Conservation (phyloP, 2,888 invertebrate species). For the Gymnocheta viridis region DNA sequence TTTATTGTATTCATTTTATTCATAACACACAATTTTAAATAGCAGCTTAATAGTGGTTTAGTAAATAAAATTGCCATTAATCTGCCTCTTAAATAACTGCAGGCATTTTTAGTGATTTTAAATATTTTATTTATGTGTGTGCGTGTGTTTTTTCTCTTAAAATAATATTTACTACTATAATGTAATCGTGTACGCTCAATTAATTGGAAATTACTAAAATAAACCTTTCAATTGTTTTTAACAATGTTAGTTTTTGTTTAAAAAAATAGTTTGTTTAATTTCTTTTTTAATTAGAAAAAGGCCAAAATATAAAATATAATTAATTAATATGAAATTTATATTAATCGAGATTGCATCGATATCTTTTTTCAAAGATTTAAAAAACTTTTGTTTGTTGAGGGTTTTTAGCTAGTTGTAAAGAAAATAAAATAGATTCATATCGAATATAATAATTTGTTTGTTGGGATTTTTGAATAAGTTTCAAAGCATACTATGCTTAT, state of each 20-base stretch:
- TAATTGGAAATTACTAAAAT: constrained; percentile 13
- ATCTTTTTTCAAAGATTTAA: too few species aligned
- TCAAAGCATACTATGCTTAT: too few species aligned
- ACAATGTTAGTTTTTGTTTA: not conserved
- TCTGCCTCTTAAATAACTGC: not conserved
- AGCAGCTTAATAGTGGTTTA: not conserved
- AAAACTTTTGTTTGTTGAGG: too few species aligned
- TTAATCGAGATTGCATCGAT: too few species aligned
- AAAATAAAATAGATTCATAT: too few species aligned
- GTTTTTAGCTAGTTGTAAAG: too few species aligned
- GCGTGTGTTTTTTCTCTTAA: not conserved
- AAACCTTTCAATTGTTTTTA: not conserved
- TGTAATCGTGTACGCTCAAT: constrained; percentile 3
- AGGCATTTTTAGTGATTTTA: not conserved
- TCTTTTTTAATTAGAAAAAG: not conserved
- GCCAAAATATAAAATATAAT: not conserved
- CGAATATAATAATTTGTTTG: too few species aligned
- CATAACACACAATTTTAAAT: not conserved
- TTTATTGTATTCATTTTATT: too few species aligned
- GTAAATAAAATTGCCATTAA: not conserved
- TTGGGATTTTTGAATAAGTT: too few species aligned
- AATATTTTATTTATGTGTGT: not conserved
- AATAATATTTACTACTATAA: not conserved
- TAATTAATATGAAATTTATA: not conserved
- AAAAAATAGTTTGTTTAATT: not conserved